phyloP scores from a whole-genome alignment of 2,113 vertebrate species.

The Crotalus helleri region DNA sequence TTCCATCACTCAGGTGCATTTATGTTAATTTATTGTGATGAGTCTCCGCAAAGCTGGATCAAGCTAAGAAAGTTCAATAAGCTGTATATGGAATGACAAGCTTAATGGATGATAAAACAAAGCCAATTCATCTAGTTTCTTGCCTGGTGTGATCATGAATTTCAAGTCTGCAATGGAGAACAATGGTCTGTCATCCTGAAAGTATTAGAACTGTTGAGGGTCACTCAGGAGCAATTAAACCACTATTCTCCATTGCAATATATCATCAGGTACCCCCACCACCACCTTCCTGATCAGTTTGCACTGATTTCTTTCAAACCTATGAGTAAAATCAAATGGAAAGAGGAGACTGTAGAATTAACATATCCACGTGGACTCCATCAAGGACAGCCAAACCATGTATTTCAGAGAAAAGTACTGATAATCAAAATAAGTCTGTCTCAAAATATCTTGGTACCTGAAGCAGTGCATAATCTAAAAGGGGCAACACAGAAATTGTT shows the following conservation, averaged over 20 bases:
- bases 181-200: background rate
- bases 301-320: background rate
- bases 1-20: constrained; percentile 56
- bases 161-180: background rate
- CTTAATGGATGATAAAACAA: background rate
- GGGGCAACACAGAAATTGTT: background rate
- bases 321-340: background rate
- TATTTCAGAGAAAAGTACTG: background rate
- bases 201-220: background rate
- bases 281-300: background rate
- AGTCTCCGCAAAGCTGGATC: constrained; percentile 31
- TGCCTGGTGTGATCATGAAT: background rate
- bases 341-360: background rate
- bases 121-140: background rate
- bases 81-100: constrained; percentile 30
- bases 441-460: background rate
- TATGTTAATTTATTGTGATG: constrained; percentile 50
- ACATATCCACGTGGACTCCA: background rate
- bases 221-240: background rate
- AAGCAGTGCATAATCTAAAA: background rate
- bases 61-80: constrained; percentile 49
- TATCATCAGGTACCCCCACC: background rate
- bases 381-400: background rate
- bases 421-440: background rate
- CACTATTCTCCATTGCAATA: background rate